Conservation (phyloP, 2,797 vertebrate species). For the Onychomys arenicola region DNA sequence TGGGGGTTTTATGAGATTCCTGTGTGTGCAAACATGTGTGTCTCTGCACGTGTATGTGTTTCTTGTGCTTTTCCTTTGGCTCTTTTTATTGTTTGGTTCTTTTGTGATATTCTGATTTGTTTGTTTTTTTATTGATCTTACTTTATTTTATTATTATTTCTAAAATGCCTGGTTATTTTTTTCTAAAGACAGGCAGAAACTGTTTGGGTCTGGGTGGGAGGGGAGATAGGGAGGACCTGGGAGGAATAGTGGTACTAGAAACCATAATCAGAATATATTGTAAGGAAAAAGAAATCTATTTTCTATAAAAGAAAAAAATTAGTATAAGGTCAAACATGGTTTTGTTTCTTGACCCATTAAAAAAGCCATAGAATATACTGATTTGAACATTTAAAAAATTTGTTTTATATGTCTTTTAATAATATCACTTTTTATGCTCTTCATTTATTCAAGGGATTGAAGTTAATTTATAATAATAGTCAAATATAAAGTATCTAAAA, state of each 20-base stretch:
- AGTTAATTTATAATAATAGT: constrained; percentile 26
- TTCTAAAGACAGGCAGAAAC: too few relatives aligned
- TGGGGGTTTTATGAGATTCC: neutral
- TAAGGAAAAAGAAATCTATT: too few relatives aligned
- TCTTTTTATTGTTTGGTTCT: neutral
- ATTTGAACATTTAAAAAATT: neutral
- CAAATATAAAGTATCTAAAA: neutral
- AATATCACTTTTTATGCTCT: neutral
- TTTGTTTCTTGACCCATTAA: neutral
- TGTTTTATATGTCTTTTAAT: neutral
- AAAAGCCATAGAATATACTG: constrained; percentile 71
- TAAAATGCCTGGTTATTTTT: too few relatives aligned
- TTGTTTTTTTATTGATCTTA: neutral
- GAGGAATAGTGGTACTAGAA: too few relatives aligned
- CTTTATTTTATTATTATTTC: too few relatives aligned
- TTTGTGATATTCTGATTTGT: neutral
- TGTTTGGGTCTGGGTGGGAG: too few relatives aligned
- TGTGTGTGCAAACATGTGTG: neutral
- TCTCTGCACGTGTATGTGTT: neutral
- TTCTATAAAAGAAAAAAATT: neutral
- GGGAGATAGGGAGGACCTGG: too few relatives aligned
- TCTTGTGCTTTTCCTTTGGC: neutral
- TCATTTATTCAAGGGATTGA: constrained; percentile 46
- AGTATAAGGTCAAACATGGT: neutral
- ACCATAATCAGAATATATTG: too few relatives aligned